Conservation (phyloP, 2,113 vertebrate genomes). For the Nycticryphes semicollaris region DNA sequence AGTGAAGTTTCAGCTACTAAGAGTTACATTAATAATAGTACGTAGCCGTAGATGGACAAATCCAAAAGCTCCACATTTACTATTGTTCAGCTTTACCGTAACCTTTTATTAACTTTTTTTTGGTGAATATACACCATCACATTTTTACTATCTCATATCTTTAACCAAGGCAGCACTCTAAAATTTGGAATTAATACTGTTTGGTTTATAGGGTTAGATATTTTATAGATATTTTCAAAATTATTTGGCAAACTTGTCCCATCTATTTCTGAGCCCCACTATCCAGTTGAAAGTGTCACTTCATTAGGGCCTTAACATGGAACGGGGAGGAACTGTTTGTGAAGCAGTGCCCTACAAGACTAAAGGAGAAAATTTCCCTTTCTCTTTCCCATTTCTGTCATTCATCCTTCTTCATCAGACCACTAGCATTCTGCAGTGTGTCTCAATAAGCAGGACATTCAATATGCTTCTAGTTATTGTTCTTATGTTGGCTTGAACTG, state of each 20-base stretch:
- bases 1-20: neutral
- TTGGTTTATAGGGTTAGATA: neutral
- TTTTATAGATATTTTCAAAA: neutral
- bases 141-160: neutral
- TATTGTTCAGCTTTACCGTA: neutral
- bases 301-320: neutral
- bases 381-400: neutral
- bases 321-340: neutral
- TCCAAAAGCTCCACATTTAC: neutral
- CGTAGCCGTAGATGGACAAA: neutral
- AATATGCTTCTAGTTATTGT: neutral
- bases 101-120: neutral
- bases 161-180: neutral
- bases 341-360: neutral
- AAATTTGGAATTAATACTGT: neutral
- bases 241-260: neutral
- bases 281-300: neutral
- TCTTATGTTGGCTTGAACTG: neutral
- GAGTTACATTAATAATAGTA: neutral
- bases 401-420: neutral
- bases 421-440: neutral
- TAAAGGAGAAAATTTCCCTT: neutral
- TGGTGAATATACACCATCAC: neutral
- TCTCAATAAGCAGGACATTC: neutral
- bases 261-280: neutral